Evolutionary conservation across 2,113 vertebrate genomes (phyloP).

Genomic region (Marmota flaviventris): DNA sequence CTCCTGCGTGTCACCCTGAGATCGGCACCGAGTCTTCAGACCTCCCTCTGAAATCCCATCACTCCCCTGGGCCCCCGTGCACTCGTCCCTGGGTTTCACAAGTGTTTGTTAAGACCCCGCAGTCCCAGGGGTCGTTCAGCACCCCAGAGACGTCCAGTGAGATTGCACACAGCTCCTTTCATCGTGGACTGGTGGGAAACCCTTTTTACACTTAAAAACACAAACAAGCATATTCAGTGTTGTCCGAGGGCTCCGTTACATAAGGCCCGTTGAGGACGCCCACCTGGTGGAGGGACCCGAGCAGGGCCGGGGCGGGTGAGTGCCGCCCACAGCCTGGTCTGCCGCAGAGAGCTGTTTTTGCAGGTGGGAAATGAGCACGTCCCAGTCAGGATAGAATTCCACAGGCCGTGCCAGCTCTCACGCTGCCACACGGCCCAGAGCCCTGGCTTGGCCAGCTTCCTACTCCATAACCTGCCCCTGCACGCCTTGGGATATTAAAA

Average conservation of each 20-base stretch:
- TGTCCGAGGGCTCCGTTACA: neutral
- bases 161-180: neutral
- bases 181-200: neutral
- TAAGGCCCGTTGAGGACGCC: neutral
- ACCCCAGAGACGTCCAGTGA: neutral
- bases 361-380: slow-evolving; percentile 75
- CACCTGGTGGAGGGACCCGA: neutral
- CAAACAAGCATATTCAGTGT: slow-evolving; percentile 38
- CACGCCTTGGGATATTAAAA: slow-evolving; percentile 73
- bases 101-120: neutral
- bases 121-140: neutral
- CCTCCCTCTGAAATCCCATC: neutral
- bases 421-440: neutral
- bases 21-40: neutral
- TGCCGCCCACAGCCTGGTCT: neutral
- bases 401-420: slow-evolving; percentile 60
- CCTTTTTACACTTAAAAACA: slow-evolving; percentile 58
- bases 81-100: neutral
- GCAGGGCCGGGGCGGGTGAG: neutral
- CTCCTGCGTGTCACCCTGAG: neutral
- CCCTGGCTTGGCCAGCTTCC: slow-evolving; percentile 71
- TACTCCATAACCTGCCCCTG: slow-evolving; percentile 70
- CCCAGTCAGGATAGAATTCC: slow-evolving; percentile 71
- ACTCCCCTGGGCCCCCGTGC: fast-evolving
- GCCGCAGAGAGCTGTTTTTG: slow-evolving; percentile 66